Evolutionary conservation across 2,888 invertebrate genomes (phyloP), one percentile per base, ranked within the genome.

Genomic region (Kuschelorhynchus macadamiae): DNA sequence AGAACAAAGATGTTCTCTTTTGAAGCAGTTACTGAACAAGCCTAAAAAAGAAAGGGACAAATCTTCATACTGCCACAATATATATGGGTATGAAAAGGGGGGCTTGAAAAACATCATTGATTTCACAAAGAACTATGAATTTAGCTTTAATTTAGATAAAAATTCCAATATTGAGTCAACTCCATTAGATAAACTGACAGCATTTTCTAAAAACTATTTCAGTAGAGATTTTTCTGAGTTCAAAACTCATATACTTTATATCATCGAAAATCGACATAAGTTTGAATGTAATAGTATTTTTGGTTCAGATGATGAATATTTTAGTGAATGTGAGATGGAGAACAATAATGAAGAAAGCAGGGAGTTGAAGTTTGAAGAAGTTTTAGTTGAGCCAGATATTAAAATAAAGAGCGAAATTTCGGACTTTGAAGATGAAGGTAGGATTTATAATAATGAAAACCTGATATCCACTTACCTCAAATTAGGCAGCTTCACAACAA

Each of bases 81-180:
- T 39, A 25, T 62, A 42, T 42, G 50, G 67, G 16, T 63, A 57
- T 63, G 53, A 67, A 14, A 67, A 71, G 64, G 81, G 81, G 14
- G 81, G 82, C 32, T 73, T 83, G 21, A 76, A 77, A 63, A 77
- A 77, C 71, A 79, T 83, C 2, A 76, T 83, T 36, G 78, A 80
- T 25, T 83, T 83, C 66, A 83, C 83, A 3, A 78, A 75, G 72
- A 78, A 77, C 49, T 83, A 80, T 67, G 81, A 83, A 74, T 83
- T 82, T 72, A 81, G 81, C 9, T 78, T 78, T 47, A 75, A 77
- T 60, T 63, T 79, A 33, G 77, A 76, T 66, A 76, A 77, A 70
- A 76, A 76, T 69, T 76, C 75, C 14, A 79, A 80, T 63, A 75
- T 76, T 56, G 81, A 80, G 62, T 70, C 74, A 17, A 79, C 81